Evolutionary conservation across 1,140 invertebrate species (phyloP).

Genomic region (Drosophila bocqueti): DNA sequence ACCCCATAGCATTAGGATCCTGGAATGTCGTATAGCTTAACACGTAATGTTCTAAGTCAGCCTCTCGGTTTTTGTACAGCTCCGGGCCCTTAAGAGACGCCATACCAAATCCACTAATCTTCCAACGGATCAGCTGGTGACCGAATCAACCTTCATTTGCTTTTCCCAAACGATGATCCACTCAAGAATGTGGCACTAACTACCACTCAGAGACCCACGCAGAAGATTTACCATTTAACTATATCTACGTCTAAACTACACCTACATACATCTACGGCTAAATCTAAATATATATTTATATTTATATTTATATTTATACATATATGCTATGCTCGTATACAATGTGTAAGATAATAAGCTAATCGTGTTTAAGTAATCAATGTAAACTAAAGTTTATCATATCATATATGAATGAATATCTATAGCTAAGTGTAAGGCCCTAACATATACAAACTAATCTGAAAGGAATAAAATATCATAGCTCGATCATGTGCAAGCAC

Average conservation of each 20-base stretch:
- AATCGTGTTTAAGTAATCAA: conserved; percentile 56
- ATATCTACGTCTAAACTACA: conserved; percentile 34
- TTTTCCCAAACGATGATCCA: conserved; percentile 42
- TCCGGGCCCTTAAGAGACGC: conserved; percentile 37
- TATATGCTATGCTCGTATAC: conserved; percentile 70
- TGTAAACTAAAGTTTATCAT: conserved; percentile 72
- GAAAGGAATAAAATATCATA: conserved; percentile 57
- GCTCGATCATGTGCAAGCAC: conserved; percentile 63
- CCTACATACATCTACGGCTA: conserved; percentile 38
- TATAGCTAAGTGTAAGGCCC: conserved; percentile 44
- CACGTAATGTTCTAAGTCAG: conserved; percentile 25
- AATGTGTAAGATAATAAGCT: conserved; percentile 78
- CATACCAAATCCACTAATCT: conserved; percentile 51
- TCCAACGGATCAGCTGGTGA: conserved; percentile 44
- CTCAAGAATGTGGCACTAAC: conserved; percentile 35
- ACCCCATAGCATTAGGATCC: conserved; percentile 1
- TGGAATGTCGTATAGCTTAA: conserved; percentile 9
- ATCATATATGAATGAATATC: conserved; percentile 69
- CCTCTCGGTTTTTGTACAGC: conserved; percentile 51
- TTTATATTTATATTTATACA: conserved; percentile 33
- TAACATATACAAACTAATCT: conserved; percentile 49
- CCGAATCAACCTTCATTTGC: conserved; percentile 27
- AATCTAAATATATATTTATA: conserved; percentile 49
- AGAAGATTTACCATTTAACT: conserved; percentile 17
- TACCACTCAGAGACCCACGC: conserved; percentile 14